Evolutionary conservation across 30 jellyfish, hydroid and myxozoan genomes (phyloP), one percentile per base, ranked within the genome.

Genomic region (Aurelia aurita complex sp. Pacific): DNA sequence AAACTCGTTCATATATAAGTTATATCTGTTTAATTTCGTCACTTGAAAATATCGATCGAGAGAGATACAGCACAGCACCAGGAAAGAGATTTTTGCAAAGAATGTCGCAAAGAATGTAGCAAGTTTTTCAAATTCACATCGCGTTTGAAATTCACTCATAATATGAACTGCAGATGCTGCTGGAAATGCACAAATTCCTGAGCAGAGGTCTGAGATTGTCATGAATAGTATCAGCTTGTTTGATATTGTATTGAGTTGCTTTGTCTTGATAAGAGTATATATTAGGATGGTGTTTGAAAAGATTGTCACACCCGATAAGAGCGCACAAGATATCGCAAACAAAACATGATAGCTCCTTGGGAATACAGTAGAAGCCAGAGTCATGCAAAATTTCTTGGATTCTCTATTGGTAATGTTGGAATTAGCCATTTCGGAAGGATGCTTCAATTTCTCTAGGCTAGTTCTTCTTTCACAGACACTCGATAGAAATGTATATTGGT

Each of bases 161-260:
- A 67, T 11, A 15, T 38, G 29, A 67, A 69, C 36, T 3, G 36
- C 68, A 3, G 67, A 46, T 33, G 72, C 0, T 1, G 67, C 36
- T 4, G 87, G 92, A n/a, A 72, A 66, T 33, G 62, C 81, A 15
- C 72, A 5, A 34, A 71, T 18, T 43, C 92, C 92, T 5, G 82
- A 64, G 50, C 92, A 23, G 18, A 83, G 69, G 46, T 83, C 92
- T 4, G 92, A 83, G 40, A 83, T 38, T 53, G 42, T 83, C 86
- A 83, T 72, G 46, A 83, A 5, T 16, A 83, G 67, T 16, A 83
- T 73, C 67, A 83, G 64, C 65, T 73, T 62, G 67, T 83, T 83
- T 61, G 92, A 68, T 29, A 83, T 40, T 40, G 52, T 40, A 9
- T 40, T 40, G 52, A 40, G 6, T 40, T 40, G 52, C 6, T 40